Evolutionary conservation across 2,113 vertebrate species (phyloP), one percentile per base, ranked within the genome.

Genomic region (Nothobranchius kuhntae): DNA sequence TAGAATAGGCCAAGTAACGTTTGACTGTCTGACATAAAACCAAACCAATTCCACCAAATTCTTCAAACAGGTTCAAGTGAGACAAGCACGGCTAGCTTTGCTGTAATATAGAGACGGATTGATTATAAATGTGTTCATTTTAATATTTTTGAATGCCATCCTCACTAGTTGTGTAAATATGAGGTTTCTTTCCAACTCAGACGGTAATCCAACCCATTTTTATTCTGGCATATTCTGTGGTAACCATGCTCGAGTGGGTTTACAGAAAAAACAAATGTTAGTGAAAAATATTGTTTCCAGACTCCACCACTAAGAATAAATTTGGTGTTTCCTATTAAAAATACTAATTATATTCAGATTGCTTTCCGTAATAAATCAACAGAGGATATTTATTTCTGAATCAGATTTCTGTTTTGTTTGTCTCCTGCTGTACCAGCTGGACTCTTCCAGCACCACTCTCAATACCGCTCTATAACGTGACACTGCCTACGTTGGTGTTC

Each of bases 21-120:
- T 71, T 82, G 87, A 90, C 87, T 89, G 87, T 89, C 71, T 87
- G 89, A 89, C 89, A 82, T 77, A 75, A 82, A 86, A 77, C 62
- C 10, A 75, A 77, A 64, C 72, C 36, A 35, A 30, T 53, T 72
- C 59, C 66, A 71, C 78, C 80, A 71, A 81, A 72, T 55, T 65
- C 65, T 79, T 53, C 64, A 71, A 81, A 75, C 73, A 87, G 77
- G 85, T 85, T 83, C 55, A 81, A 85, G 68, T 42, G 9, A 82
- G 73, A 89, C 86, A 78, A 89, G 71, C 59, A 21, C 42, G 13
- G 10, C 30, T 21, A 15, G 61, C 50, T 75, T 45, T 54, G 53
- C 58, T 73, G 38, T 63, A 70, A 69, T 60, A 65, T 69, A 73
- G 64, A 78, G 73, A 61, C 65, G 61, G 21, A 24, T 47, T 63